These are phyloP conservation scores for Troides helena DNA, from an alignment of 2,888 invertebrate genomes.

Conservation along the genomic window DNA sequence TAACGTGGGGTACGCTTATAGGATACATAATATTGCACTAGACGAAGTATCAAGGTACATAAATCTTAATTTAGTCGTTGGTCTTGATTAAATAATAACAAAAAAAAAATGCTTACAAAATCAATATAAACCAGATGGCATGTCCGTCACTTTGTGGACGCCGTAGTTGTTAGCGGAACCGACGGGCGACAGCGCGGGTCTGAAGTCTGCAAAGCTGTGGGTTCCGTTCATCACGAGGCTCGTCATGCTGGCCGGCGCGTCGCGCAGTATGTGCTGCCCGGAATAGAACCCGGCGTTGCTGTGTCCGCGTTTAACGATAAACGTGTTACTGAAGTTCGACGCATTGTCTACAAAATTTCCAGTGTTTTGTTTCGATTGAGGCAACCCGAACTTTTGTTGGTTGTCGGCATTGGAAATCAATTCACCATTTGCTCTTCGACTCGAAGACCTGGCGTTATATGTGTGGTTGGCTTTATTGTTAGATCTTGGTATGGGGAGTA, in stretches of 20 bases:
- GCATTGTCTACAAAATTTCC: conserved; percentile 10
- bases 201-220: conserved; percentile 70
- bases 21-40: conserved; percentile 73
- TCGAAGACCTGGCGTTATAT: conserved; percentile 55
- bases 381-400: conserved; percentile 58
- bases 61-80: conserved; percentile 75
- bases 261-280: conserved; percentile 74
- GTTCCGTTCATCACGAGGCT: conserved; percentile 70
- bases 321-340: conserved; percentile 70
- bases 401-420: conserved; percentile 51
- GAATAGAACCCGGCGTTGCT: conserved; percentile 84
- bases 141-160: conserved; percentile 84
- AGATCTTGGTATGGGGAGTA: conserved; percentile 60
- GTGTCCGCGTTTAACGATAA: conserved; percentile 82
- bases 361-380: conserved; percentile 49
- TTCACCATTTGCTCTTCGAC: conserved; percentile 54
- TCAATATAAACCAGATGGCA: conserved; percentile 86
- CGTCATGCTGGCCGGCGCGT: conserved; percentile 74
- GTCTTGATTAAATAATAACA: conserved; percentile 56
- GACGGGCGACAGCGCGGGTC: conserved; percentile 66
- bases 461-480: conserved; percentile 51
- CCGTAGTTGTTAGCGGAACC: conserved; percentile 67
- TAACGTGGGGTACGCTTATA: conserved; percentile 37
- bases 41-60: conserved; percentile 64
- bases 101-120: conserved; percentile 35